Percentiles rank a stretch among this genome's conserved stretches.
These are phyloP conservation scores for Agonum fuliginosum DNA, from an alignment of 2,888 invertebrate species.

Conservation along the genomic window DNA sequence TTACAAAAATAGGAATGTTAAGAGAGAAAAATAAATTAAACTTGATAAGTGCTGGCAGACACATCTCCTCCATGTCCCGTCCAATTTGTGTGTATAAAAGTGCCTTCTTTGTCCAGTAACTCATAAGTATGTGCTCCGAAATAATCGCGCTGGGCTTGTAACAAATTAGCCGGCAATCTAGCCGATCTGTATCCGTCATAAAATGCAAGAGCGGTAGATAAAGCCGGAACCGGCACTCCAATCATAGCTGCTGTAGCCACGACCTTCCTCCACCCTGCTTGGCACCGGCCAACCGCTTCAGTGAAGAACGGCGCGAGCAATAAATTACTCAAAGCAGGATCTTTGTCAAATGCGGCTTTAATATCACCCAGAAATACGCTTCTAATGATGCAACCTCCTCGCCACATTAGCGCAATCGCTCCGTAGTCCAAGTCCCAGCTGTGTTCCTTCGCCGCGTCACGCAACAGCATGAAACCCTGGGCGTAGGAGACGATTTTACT, in stretches of 20 bases:
- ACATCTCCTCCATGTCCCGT: constrained; percentile 98
- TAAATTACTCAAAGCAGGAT: constrained; percentile 89
- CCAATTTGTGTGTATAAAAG: constrained; percentile 98
- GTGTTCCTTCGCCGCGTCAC: constrained; percentile 93
- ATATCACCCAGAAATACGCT: constrained; percentile 93
- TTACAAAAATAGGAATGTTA: constrained; percentile 46
- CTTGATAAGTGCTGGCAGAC: constrained; percentile 93
- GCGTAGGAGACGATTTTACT: constrained; percentile 99
- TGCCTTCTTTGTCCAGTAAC: constrained; percentile 87
- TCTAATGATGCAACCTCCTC: constrained; percentile 98
- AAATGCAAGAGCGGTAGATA: constrained; percentile 95
- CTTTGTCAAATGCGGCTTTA: constrained; percentile 93
- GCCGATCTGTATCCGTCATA: constrained; percentile 96
- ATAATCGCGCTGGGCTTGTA: constrained; percentile 98
- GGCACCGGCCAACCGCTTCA: constrained; percentile 86
- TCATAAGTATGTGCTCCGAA: constrained; percentile 99
- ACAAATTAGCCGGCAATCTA: constrained; percentile 93
- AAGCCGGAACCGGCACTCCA: constrained; percentile 96
- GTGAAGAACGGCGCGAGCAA: constrained; percentile 95
- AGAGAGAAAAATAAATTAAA: constrained; percentile 71
- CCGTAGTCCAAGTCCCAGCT: constrained; percentile 98
- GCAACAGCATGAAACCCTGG: constrained; percentile 96
- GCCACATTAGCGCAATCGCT: constrained; percentile 99
- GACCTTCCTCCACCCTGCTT: constrained; percentile 90
- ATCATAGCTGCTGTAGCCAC: constrained; percentile 81